Conservation (phyloP, 2,113 vertebrate genomes). For the Xyliphius kryptos region DNA sequence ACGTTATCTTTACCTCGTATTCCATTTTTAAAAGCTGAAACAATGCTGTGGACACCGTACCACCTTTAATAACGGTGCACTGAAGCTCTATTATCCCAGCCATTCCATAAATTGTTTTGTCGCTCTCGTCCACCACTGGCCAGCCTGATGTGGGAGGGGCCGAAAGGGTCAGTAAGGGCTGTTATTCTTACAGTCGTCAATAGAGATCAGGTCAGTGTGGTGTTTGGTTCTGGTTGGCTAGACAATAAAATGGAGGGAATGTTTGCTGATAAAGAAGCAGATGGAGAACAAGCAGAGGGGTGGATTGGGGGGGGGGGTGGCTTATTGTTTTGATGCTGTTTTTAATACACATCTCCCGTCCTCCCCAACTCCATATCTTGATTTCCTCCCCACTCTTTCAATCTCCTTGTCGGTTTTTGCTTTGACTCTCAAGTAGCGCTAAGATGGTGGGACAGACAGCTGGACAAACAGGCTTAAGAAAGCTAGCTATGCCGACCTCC, state of each 20-base stretch:
- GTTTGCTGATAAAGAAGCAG: constrained; percentile 52
- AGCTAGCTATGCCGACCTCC: neutral
- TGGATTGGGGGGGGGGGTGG: constrained; percentile 22
- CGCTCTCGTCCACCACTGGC: neutral
- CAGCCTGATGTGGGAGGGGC: constrained; percentile 2
- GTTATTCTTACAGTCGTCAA: constrained; percentile 4
- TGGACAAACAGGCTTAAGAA: constrained; percentile 2
- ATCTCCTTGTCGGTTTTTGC: neutral
- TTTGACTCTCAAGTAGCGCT: too few species aligned
- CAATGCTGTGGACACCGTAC: neutral
- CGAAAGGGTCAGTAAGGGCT: neutral
- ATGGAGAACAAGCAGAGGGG: constrained; percentile 43
- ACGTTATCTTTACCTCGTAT: too few species aligned
- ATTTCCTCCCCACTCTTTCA: neutral
- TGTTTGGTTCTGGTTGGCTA: constrained; percentile 41
- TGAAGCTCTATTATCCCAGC: constrained; percentile 13
- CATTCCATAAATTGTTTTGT: neutral
- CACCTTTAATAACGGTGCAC: neutral
- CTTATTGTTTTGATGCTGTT: constrained; percentile 27
- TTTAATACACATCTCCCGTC: neutral
- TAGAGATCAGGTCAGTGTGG: constrained; percentile 33
- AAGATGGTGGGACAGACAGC: neutral
- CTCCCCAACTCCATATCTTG: neutral
- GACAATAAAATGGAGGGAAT: constrained; percentile 44
- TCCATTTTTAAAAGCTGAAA: neutral